phyloP scores from a whole-genome alignment of 1,140 invertebrate species.

The Melitaea cinxia region DNA sequence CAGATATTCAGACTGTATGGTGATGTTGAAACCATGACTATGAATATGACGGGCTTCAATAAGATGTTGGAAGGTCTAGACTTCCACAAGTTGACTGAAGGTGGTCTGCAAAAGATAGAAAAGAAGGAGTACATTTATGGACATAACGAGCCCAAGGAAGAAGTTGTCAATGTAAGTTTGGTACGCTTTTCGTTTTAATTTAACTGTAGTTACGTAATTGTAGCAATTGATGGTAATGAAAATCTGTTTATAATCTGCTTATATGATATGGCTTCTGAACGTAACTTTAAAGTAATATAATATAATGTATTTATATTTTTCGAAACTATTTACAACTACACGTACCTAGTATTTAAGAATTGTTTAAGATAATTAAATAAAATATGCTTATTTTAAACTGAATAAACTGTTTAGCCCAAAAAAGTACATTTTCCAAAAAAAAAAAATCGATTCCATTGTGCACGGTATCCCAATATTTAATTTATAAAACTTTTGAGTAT shows the following conservation, averaged over 20 bases:
- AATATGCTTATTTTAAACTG: too few species aligned
- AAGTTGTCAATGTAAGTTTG: constrained; percentile 72
- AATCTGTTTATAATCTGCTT: background rate
- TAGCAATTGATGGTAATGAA: too few species aligned
- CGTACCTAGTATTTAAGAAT: too few species aligned
- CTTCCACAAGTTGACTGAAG: constrained; percentile 80
- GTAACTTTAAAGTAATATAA: background rate
- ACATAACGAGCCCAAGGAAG: constrained; percentile 66
- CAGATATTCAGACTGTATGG: constrained; percentile 81
- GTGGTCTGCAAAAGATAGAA: constrained; percentile 54
- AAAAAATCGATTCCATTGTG: too few species aligned
- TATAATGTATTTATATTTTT: too few species aligned
- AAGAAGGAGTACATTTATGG: constrained; percentile 55
- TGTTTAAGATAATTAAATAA: too few species aligned
- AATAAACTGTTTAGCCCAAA: too few species aligned
- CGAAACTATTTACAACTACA: too few species aligned
- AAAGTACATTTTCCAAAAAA: too few species aligned
- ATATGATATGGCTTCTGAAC: background rate
- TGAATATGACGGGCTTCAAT: constrained; percentile 86
- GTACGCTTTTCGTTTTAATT: background rate
- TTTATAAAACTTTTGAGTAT: too few species aligned
- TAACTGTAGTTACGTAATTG: too few species aligned
- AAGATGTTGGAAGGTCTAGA: constrained; percentile 84
- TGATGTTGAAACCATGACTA: constrained; percentile 82
- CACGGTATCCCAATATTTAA: too few species aligned